These are phyloP conservation scores for Oscheius sp. DNA, from an alignment of 2,888 invertebrate species.

Conservation along the genomic window DNA sequence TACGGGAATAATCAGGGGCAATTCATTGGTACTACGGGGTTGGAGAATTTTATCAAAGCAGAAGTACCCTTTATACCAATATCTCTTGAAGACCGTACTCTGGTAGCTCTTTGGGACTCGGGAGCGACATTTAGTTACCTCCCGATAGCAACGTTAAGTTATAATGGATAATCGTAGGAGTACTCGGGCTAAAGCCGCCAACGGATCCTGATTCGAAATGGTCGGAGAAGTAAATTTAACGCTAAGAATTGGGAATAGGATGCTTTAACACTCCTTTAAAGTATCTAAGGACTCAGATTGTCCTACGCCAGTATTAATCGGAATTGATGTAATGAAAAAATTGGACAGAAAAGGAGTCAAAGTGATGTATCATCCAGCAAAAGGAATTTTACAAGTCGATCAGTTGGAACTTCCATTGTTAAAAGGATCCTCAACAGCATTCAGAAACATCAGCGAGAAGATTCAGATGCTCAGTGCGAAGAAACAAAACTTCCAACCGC, in stretches of 20 bases:
- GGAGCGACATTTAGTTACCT: constrained; percentile 6
- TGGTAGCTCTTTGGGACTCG: background rate
- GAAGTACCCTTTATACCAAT: background rate
- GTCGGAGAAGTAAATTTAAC: background rate
- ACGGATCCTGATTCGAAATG: background rate
- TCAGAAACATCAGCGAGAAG: background rate
- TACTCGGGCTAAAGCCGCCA: background rate
- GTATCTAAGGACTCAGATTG: constrained; percentile 14
- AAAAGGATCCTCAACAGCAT: background rate
- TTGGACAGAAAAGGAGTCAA: constrained; percentile 4
- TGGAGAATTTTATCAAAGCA: background rate
- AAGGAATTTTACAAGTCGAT: background rate
- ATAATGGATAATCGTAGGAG: background rate
- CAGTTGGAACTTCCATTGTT: background rate
- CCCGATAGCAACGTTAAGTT: background rate
- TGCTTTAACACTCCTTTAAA: background rate
- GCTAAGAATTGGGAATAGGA: background rate
- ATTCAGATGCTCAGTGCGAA: background rate
- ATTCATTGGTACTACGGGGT: background rate
- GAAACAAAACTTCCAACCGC: background rate
- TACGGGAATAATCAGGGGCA: too few species aligned
- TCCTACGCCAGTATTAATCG: constrained; percentile 6
- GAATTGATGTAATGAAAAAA: constrained; percentile 17
- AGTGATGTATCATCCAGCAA: background rate
- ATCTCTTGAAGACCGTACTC: background rate